Evolutionary conservation across 2,888 invertebrate species (phyloP), one percentile per base, ranked within the genome.

Genomic region (Xanthorhoe designata): DNA sequence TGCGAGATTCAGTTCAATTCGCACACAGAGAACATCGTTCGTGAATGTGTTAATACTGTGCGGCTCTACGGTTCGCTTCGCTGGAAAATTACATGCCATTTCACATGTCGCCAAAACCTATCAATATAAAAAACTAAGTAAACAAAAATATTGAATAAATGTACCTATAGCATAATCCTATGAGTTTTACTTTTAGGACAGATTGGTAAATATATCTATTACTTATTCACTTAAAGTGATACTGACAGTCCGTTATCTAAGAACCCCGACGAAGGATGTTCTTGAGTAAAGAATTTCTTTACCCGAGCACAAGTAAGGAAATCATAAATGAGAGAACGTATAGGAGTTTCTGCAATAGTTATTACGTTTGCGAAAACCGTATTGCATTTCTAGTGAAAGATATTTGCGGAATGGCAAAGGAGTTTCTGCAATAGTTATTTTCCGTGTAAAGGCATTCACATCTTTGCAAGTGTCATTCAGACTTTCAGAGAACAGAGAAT

Each of bases 11-110:
- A 55, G 35, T 19, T 61, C 62, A 47, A 52, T 62, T 57, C 45
- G 58, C 49, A 17, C 58, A 49, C 58, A 35, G 19, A 63, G 49
- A 64, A 62, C 62, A 60, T 64, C 51, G 58, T 62, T 51, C 54
- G 55, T 38, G 64, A 70, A 72, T 56, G 67, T 71, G 71, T 66
- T 67, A 74, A 75, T 71, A 70, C 68, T 64, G 66, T 54, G 68
- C 57, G 73, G 66, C 63, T 54, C 62, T 55, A 66, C 70, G 72
- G 76, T 63, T 75, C 76, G 74, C 60, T 75, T 67, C 68, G 24
- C 72, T 62, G 73, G 77, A 77, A 79, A 79, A 81, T 78, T 77
- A 71, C 70, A 69, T 71, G 63, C 71, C 52, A 72, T 66, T 70
- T 59, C 62, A 61, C 38, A 47, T 47, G 45, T 32, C 8, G 29